Conservation (phyloP, 2,888 invertebrate species). For the Craniophora ligustri region DNA sequence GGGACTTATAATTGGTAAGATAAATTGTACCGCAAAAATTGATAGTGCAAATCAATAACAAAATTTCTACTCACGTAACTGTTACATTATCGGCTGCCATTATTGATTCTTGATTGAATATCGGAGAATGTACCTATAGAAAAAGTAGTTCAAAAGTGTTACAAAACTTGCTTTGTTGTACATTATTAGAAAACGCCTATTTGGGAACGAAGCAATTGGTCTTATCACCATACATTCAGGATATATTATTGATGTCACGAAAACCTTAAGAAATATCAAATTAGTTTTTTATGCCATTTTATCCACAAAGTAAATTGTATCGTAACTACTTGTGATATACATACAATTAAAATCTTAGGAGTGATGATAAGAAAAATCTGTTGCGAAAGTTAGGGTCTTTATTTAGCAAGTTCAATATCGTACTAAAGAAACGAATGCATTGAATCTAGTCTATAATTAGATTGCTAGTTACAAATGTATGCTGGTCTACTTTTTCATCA, state of each 20-base stretch:
- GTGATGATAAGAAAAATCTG: no score
- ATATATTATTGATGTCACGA: background rate
- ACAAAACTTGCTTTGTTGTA: background rate
- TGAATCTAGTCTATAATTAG: constrained; percentile 18
- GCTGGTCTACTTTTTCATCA: constrained; percentile 15
- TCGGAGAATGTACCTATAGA: constrained; percentile 25
- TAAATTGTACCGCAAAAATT: constrained; percentile 61
- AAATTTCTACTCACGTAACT: constrained; percentile 31
- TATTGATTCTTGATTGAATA: constrained; percentile 38
- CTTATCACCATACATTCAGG: constrained; percentile 11
- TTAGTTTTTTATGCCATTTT: background rate
- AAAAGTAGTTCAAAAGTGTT: constrained; percentile 1
- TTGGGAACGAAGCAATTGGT: background rate
- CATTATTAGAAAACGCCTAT: background rate
- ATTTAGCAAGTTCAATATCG: constrained; percentile 27
- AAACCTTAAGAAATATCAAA: background rate
- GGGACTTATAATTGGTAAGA: constrained; percentile 68
- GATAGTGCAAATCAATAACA: constrained; percentile 34
- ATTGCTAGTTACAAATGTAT: constrained; percentile 12
- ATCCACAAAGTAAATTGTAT: no score
- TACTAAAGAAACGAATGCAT: constrained; percentile 14
- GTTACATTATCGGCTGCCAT: constrained; percentile 21
- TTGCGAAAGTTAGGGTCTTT: constrained; percentile 12
- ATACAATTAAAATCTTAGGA: no score
- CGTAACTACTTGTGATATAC: no score